Percentiles rank a stretch among this genome's conserved stretches.
Conservation (phyloP, 2,797 vertebrate species). For the Lepilemur ruficaudatus region DNA sequence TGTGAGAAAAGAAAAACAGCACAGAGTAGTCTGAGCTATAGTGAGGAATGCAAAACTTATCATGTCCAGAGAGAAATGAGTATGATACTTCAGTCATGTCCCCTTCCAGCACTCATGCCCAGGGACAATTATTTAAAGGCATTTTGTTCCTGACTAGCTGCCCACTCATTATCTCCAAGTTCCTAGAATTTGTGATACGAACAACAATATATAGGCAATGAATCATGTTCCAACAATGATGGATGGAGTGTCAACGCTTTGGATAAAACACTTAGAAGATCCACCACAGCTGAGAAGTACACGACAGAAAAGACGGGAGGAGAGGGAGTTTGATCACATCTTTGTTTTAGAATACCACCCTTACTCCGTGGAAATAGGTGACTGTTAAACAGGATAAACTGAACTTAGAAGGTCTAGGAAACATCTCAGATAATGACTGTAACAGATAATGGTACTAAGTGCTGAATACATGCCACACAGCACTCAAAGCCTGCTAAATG, state of each 20-base stretch:
- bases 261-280: not conserved
- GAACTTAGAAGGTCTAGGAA: not conserved
- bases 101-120: not conserved
- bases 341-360: not conserved
- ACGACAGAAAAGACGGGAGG: not conserved
- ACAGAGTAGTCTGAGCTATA: not conserved
- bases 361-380: not conserved
- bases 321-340: not conserved
- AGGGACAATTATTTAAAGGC: not conserved
- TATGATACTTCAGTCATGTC: not conserved
- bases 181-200: not conserved
- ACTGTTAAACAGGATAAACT: not conserved
- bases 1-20: not conserved
- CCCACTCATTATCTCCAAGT: not conserved
- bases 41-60: not conserved
- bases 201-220: not conserved
- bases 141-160: not conserved
- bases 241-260: not conserved
- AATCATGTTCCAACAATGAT: not conserved
- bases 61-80: not conserved
- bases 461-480: not conserved
- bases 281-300: not conserved
- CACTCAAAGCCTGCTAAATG: not conserved
- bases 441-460: not conserved
- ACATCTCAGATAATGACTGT: not conserved